These are phyloP conservation scores for Spermophilus dauricus DNA, from an alignment of 2,113 vertebrate species.

Conservation along the genomic window DNA sequence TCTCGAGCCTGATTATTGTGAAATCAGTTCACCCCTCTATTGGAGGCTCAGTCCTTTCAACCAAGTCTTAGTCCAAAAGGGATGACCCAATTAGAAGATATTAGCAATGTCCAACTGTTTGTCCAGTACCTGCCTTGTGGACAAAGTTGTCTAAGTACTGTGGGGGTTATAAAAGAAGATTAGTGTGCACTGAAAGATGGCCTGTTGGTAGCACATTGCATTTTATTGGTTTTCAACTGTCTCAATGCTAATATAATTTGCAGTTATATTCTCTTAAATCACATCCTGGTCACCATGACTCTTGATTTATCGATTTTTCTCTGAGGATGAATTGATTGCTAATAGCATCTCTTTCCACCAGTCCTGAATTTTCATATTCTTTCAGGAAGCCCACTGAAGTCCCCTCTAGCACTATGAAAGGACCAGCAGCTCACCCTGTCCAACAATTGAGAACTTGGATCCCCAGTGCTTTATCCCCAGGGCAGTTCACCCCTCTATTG, in stretches of 20 bases:
- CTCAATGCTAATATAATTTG: neutral
- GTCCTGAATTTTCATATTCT: neutral
- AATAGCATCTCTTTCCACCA: neutral
- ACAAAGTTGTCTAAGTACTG: neutral
- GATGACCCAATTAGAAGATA: neutral
- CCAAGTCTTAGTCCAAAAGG: neutral
- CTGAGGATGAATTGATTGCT: neutral
- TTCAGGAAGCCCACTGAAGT: neutral
- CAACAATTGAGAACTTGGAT: neutral
- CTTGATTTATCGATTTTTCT: slow-evolving; percentile 20
- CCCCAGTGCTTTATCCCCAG: neutral
- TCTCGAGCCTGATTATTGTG: no score
- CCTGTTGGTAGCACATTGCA: neutral
- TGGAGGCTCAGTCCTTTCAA: neutral
- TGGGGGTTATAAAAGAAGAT: neutral
- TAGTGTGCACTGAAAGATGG: neutral
- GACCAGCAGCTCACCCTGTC: neutral
- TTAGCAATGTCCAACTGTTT: neutral
- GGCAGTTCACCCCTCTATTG: neutral
- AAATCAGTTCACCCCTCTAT: neutral
- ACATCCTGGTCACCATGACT: neutral
- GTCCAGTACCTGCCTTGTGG: neutral
- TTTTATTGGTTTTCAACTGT: neutral
- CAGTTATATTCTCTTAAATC: slow-evolving; percentile 8
- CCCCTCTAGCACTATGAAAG: neutral